phyloP scores from a whole-genome alignment of 2,888 invertebrate species.

The Clepsis dumicolana region DNA sequence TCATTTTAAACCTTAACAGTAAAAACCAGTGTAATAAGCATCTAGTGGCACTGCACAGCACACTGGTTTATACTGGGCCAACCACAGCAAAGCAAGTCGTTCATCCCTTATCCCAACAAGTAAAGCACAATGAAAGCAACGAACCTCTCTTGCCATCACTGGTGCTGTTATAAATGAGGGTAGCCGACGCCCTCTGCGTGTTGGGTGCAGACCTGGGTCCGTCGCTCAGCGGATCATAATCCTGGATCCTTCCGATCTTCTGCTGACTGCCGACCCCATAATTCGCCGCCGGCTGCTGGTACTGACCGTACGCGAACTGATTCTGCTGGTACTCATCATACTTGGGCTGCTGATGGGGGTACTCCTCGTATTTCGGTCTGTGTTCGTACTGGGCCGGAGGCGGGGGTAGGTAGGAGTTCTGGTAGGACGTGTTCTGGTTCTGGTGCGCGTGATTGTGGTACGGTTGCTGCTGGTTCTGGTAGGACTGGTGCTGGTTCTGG shows the following conservation, averaged over 20 bases:
- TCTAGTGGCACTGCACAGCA: too few species aligned
- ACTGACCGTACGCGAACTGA: conserved; percentile 56
- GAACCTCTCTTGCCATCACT: conserved; percentile 75
- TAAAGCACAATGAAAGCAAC: conserved; percentile 46
- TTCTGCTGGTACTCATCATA: conserved; percentile 55
- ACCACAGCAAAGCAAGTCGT: neutral
- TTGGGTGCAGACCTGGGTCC: conserved; percentile 90
- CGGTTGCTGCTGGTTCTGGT: conserved; percentile 51
- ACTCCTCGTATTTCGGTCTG: conserved; percentile 46
- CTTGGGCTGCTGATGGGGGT: conserved; percentile 46
- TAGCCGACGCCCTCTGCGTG: conserved; percentile 92
- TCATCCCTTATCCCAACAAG: neutral
- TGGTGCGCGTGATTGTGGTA: conserved; percentile 44
- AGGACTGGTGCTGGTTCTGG: conserved; percentile 66
- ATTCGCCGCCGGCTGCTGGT: conserved; percentile 55
- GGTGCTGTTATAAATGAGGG: conserved; percentile 92
- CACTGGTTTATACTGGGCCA: too few species aligned
- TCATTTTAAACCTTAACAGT: too few species aligned
- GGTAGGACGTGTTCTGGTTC: conserved; percentile 47
- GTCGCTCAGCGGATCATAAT: conserved; percentile 92
- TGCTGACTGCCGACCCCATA: conserved; percentile 60
- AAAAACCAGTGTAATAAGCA: too few species aligned
- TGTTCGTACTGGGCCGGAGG: conserved; percentile 55
- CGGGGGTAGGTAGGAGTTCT: conserved; percentile 44
- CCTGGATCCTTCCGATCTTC: conserved; percentile 91